Evolutionary conservation across 2,797 vertebrate genomes (phyloP), one percentile per base, ranked within the genome.

Genomic region (Morus bassanus): DNA sequence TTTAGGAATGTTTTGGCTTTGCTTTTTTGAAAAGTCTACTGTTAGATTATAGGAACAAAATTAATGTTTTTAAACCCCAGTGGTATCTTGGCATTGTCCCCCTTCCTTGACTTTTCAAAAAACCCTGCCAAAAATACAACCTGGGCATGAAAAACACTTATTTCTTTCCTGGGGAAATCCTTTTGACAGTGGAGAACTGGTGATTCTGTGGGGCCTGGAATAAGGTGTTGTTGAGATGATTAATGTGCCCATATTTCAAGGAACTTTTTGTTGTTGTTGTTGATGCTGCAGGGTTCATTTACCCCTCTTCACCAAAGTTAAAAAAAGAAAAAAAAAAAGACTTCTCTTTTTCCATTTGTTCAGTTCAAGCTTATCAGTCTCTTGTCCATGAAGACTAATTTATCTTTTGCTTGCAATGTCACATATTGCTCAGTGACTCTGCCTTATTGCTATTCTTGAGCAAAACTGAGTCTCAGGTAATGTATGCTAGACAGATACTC

Each of bases 371-470:
- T 91, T 96, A 77, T 92, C 60, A 31, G 51, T 95, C 74, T 92
- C 45, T 82, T 85, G n/a, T 33, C 43, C 48, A 25, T 70, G 35
- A 93, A 91, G 73, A 68, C 51, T 95, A 89, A 91, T 94, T 94
- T 94, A 51, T 86, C 86, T 92, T 95, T 77, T 89, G 45, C 84
- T 96, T 95, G 83, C 86, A 68, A 27, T 92, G 90, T 91, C 51
- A 79, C 74, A 35, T 95, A 74, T 94, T 88, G 74, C 67, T 95
- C 80, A 70, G 31, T 90, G 64, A 39, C 37, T 93, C 75, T 89
- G 74, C 76, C 76, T 88, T 92, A 83, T 84, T 96, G 79, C 79
- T 95, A 72, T 94, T 95, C 89, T 80, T 89, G 45, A 94, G 76
- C 61, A 73, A 96, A 94, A 86, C 57, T 51, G 76, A 76, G 39